These are phyloP conservation scores for Eristalis tenax DNA, from an alignment of 2,888 invertebrate genomes.

Conservation along the genomic window DNA sequence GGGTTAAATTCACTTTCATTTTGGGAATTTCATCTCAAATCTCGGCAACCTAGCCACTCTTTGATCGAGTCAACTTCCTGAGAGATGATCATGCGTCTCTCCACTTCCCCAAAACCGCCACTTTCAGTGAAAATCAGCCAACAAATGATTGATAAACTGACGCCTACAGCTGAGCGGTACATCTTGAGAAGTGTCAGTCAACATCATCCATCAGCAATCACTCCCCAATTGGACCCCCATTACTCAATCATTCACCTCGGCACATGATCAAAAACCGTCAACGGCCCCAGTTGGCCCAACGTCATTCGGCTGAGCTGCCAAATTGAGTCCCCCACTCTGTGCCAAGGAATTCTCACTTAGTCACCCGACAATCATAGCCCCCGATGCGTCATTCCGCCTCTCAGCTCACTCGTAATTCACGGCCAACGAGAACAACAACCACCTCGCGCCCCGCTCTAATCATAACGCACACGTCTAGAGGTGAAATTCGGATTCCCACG, in stretches of 20 bases:
- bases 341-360: slow-evolving; percentile 41
- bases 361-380: slow-evolving; percentile 21
- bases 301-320: slow-evolving; percentile 21
- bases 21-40: too few species aligned
- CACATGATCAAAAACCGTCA: slow-evolving; percentile 35
- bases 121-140: too few species aligned
- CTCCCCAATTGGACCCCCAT: background rate
- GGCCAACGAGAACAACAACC: slow-evolving; percentile 23
- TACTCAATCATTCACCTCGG: slow-evolving; percentile 29
- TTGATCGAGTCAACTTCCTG: too few species aligned
- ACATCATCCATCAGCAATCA: slow-evolving; percentile 3
- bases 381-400: slow-evolving; percentile 29
- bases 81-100: too few species aligned
- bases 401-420: slow-evolving; percentile 11
- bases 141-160: background rate
- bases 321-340: slow-evolving; percentile 28
- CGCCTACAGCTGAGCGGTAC: background rate
- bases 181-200: background rate
- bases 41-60: too few species aligned
- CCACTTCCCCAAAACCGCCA: too few species aligned
- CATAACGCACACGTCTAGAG: slow-evolving; percentile 37
- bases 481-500: slow-evolving; percentile 60
- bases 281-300: background rate
- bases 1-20: too few species aligned
- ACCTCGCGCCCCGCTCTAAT: background rate